phyloP scores from a whole-genome alignment of 2,888 invertebrate species.

The Idaea straminata region DNA sequence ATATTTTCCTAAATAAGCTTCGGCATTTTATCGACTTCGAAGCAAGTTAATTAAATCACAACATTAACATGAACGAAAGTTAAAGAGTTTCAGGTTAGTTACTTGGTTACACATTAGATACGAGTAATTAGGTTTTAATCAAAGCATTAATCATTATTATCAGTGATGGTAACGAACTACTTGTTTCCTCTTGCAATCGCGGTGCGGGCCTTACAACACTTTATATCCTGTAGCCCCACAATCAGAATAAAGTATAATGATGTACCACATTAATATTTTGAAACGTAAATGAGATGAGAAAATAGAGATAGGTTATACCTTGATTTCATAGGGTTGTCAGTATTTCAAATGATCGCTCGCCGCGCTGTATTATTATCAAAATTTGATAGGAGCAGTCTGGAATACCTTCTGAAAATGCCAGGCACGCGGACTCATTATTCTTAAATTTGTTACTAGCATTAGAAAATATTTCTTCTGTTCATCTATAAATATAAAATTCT shows the following conservation, averaged over 20 bases:
- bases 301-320: neutral
- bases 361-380: too few relatives aligned
- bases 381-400: too few relatives aligned
- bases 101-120: slow-evolving; percentile 23
- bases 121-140: slow-evolving; percentile 42
- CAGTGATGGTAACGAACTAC: slow-evolving; percentile 33
- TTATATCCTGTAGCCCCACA: slow-evolving; percentile 40
- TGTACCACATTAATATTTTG: slow-evolving; percentile 20
- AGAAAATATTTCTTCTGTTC: too few relatives aligned
- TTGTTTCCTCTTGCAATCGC: slow-evolving; percentile 46
- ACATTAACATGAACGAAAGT: neutral
- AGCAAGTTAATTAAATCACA: neutral
- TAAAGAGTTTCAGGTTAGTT: neutral
- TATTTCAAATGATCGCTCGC: too few relatives aligned
- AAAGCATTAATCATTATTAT: slow-evolving; percentile 44
- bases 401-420: too few relatives aligned
- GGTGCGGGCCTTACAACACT: slow-evolving; percentile 43
- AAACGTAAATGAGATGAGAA: slow-evolving; percentile 10
- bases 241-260: slow-evolving; percentile 19
- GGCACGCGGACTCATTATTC: too few relatives aligned
- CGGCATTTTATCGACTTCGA: neutral
- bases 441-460: too few relatives aligned
- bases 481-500: too few relatives aligned
- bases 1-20: too few relatives aligned
- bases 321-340: too few relatives aligned